These are phyloP conservation scores for Zosterops pallidus DNA, from an alignment of 2,113 vertebrate genomes.

Conservation along the genomic window DNA sequence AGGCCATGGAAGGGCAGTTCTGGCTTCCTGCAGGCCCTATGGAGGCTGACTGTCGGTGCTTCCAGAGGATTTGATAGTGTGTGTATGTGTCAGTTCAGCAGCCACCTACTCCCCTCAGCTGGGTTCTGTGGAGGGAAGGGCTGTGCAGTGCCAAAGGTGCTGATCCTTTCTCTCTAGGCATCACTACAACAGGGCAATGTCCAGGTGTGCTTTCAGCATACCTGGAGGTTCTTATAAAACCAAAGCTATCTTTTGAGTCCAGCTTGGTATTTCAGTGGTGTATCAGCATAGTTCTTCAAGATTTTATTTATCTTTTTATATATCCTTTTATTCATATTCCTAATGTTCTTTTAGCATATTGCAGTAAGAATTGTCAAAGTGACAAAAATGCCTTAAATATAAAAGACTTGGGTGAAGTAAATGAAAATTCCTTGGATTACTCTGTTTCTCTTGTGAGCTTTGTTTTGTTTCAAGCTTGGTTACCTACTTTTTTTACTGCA, in stretches of 20 bases:
- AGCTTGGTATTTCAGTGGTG: neutral
- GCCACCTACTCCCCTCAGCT: neutral
- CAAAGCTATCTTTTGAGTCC: neutral
- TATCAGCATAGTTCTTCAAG: neutral
- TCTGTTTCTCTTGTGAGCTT: neutral
- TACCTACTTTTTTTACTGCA: neutral
- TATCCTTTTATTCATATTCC: neutral
- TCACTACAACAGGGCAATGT: neutral
- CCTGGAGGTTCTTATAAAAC: neutral
- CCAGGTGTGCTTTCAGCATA: neutral
- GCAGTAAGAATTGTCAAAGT: neutral
- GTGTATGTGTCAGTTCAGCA: neutral
- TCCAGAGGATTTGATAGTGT: neutral
- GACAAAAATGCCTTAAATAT: neutral
- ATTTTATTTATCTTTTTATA: neutral
- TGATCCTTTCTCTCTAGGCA: neutral
- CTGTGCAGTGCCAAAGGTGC: neutral
- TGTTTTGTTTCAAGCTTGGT: neutral
- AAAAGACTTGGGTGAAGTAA: neutral
- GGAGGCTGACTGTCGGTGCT: accelerated
- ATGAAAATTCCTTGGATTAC: neutral
- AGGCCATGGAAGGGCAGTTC: neutral
- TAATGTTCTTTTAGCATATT: neutral
- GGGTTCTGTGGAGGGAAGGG: neutral
- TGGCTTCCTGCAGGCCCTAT: neutral